Percentiles rank a stretch among this genome's conserved stretches.
Evolutionary conservation across 2,113 vertebrate genomes (phyloP).

Genomic region (Myodes glareolus): DNA sequence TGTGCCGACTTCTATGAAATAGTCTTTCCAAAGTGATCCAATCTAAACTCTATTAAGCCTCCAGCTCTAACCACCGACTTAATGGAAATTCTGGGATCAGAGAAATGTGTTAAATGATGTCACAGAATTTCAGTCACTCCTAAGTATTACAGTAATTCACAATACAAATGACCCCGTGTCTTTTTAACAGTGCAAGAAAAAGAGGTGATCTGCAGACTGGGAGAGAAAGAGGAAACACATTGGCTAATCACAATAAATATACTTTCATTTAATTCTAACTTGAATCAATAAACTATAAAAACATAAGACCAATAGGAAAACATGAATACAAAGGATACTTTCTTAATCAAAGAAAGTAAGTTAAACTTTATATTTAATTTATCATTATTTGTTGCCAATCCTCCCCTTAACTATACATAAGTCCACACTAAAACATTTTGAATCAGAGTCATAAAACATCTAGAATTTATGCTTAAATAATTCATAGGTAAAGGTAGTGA

Average conservation of each 20-base stretch:
- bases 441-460: not conserved
- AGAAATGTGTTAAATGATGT: not conserved
- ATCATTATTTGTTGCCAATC: not conserved
- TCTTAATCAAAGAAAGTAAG: not conserved
- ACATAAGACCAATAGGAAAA: not conserved
- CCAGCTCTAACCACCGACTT: constrained; percentile 39
- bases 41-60: constrained; percentile 49
- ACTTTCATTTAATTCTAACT: constrained; percentile 6
- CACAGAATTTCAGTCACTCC: constrained; percentile 18
- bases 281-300: not conserved
- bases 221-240: not conserved
- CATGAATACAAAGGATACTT: not conserved
- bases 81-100: not conserved
- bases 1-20: not conserved
- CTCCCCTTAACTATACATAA: not conserved
- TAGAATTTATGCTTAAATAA: not conserved
- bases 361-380: not conserved
- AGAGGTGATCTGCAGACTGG: not conserved
- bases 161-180: not conserved
- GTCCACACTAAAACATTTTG: constrained; percentile 5
- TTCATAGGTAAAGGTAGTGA: not conserved
- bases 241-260: not conserved
- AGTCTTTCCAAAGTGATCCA: constrained; percentile 45
- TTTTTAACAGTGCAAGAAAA: constrained; percentile 11
- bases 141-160: constrained; percentile 1